A percentile compares a stretch with the other conserved stretches of the same genome.
Evolutionary conservation across 2,113 vertebrate genomes (phyloP).

Genomic region (Pardalotus punctatus): DNA sequence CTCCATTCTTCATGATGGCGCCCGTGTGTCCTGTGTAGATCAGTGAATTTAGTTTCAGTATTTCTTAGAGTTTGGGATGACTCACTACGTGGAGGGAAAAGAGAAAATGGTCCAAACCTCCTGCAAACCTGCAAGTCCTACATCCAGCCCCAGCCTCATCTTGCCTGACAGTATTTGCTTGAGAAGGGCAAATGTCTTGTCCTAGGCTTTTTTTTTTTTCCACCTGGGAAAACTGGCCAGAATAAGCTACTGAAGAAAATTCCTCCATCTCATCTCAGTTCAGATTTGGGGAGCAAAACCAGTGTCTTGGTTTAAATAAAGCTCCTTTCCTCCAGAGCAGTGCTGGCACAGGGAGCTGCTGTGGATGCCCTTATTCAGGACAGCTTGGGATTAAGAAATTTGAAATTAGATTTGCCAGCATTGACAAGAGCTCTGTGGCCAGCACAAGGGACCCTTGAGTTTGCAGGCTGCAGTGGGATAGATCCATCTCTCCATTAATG

Average conservation of each 20-base stretch:
- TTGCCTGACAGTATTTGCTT: accelerated
- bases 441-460: background rate
- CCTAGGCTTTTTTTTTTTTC: accelerated
- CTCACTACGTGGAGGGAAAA: background rate
- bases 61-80: background rate
- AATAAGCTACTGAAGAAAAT: background rate
- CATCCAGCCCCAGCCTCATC: background rate
- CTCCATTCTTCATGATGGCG: background rate
- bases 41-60: background rate
- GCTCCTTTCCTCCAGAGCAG: background rate
- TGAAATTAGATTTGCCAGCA: background rate
- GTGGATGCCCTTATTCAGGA: background rate
- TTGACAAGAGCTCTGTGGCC: background rate
- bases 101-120: background rate
- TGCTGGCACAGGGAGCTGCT: accelerated
- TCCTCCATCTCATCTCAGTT: background rate
- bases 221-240: background rate
- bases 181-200: background rate
- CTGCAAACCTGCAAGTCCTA: background rate
- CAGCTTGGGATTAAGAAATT: background rate
- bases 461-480: background rate
- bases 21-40: background rate
- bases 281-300: background rate
- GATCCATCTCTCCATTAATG: background rate
- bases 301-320: background rate